These are phyloP conservation scores for Falcaria lacertinaria DNA, from an alignment of 2,888 invertebrate genomes.

Conservation along the genomic window DNA sequence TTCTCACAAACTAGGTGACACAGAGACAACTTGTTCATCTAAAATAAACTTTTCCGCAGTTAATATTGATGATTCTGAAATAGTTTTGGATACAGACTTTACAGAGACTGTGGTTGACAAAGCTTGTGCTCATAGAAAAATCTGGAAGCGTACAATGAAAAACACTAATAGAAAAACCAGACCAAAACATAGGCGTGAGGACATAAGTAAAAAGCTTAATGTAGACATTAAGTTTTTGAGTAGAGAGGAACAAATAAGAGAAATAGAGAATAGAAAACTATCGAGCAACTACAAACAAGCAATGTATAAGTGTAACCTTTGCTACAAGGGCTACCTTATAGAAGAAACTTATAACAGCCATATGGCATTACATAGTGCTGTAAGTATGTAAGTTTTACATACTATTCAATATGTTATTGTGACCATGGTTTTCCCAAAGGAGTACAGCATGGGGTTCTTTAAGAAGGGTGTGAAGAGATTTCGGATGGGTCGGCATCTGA, in stretches of 20 bases:
- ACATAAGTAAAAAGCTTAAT: neutral
- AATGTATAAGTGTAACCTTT: neutral
- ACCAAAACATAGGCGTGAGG: neutral
- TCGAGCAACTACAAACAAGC: neutral
- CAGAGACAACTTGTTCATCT: neutral
- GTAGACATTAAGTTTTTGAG: neutral
- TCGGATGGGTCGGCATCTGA: too few relatives aligned
- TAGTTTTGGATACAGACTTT: neutral
- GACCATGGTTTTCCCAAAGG: too few relatives aligned
- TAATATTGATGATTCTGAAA: neutral
- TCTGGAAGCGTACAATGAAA: neutral
- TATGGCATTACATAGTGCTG: neutral
- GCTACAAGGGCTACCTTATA: neutral
- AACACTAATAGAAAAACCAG: neutral
- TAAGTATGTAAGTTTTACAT: neutral
- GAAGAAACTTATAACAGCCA: neutral
- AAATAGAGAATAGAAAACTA: neutral
- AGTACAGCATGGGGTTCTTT: too few relatives aligned
- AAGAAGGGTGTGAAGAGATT: too few relatives aligned
- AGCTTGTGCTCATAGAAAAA: neutral
- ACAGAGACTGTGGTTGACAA: too few relatives aligned
- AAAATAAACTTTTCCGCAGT: neutral
- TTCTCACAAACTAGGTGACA: neutral
- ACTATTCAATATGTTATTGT: too few relatives aligned
- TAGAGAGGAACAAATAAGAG: neutral